These are phyloP conservation scores for Hybognathus amarus DNA, from an alignment of 2,797 vertebrate genomes.

Conservation along the genomic window DNA sequence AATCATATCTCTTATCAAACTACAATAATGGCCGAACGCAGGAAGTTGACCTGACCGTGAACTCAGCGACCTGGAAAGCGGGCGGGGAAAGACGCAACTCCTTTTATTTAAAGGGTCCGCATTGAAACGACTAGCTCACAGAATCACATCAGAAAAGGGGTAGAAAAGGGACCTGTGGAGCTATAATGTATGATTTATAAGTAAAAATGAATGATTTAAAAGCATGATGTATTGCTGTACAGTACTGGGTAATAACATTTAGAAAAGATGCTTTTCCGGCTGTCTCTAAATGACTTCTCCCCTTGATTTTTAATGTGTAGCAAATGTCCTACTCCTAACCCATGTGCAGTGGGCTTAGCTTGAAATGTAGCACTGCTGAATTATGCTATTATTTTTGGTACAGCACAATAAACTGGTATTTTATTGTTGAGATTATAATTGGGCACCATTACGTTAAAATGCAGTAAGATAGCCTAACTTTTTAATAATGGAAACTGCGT, in stretches of 20 bases:
- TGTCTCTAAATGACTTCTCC: neutral
- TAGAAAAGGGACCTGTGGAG: too few species aligned
- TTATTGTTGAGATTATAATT: slow-evolving; percentile 1
- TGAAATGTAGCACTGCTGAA: neutral
- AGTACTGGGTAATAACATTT: neutral
- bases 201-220: too few species aligned
- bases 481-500: neutral
- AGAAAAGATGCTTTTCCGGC: neutral
- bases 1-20: too few species aligned
- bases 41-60: too few species aligned
- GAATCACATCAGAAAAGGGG: too few species aligned
- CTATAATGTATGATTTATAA: too few species aligned
- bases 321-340: neutral
- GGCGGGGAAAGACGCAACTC: too few species aligned
- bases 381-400: neutral
- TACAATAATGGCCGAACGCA: too few species aligned
- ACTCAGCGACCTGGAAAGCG: too few species aligned
- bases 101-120: too few species aligned
- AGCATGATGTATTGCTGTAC: too few species aligned
- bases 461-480: neutral
- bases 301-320: neutral
- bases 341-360: neutral
- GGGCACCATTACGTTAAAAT: neutral
- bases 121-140: too few species aligned
- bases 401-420: neutral